A percentile compares a stretch with the other conserved stretches of the same genome.
Conservation (phyloP, 2,113 vertebrate genomes). For the Saccopteryx bilineata region DNA sequence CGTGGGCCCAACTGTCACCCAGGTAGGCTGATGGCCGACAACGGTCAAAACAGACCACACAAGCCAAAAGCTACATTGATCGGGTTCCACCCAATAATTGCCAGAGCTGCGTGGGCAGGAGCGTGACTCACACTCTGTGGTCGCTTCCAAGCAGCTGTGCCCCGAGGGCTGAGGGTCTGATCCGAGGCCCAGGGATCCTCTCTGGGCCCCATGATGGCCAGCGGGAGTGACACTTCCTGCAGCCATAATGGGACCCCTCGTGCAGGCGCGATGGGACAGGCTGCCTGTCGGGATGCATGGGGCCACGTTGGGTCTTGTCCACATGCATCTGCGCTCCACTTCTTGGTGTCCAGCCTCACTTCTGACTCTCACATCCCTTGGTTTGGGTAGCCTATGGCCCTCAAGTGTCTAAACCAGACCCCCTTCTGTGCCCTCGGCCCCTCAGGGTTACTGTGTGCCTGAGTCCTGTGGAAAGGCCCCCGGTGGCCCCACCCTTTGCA, state of each 20-base stretch:
- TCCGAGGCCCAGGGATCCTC: neutral
- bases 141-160: neutral
- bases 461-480: no score
- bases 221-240: neutral
- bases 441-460: neutral
- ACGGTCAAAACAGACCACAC: neutral
- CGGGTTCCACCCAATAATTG: rapidly evolving
- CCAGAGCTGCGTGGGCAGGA: neutral
- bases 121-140: neutral
- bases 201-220: neutral
- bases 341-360: neutral
- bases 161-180: neutral
- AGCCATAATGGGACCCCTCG: neutral
- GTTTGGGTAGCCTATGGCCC: neutral
- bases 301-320: neutral
- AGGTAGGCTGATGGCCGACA: neutral
- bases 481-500: neutral
- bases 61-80: neutral
- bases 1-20: neutral
- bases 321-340: neutral
- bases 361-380: neutral
- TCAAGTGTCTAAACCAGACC: neutral
- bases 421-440: neutral
- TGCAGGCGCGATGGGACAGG: neutral
- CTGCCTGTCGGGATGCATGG: neutral